These are phyloP conservation scores for Embidobia sp. DNA, from an alignment of 2,888 invertebrate genomes.

Conservation along the genomic window DNA sequence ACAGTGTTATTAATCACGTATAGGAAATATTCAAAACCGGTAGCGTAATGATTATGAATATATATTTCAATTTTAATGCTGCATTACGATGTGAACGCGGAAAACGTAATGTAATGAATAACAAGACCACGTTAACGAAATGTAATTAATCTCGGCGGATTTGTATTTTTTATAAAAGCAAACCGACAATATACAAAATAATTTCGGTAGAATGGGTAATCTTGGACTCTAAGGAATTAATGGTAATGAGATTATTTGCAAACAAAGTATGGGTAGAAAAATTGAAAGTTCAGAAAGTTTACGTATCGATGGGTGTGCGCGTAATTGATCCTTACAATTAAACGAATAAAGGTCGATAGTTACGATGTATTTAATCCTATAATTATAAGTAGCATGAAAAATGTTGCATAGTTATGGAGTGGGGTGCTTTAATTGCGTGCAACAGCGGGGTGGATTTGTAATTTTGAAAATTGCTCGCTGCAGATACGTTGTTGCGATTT, in stretches of 20 bases:
- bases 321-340: constrained; percentile 1
- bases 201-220: too few relatives aligned
- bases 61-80: constrained; percentile 9
- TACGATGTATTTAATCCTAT: background rate
- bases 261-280: background rate
- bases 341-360: background rate
- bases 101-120: constrained; percentile 2
- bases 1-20: constrained; percentile 24
- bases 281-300: background rate
- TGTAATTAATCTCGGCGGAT: constrained; percentile 1
- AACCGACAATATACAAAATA: too few relatives aligned
- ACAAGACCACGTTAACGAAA: background rate
- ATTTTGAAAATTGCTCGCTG: constrained; percentile 23
- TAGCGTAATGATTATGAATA: constrained; percentile 10
- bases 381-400: constrained; percentile 7
- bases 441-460: constrained; percentile 11
- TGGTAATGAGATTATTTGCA: background rate
- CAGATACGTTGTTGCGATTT: constrained; percentile 8
- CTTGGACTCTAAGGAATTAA: too few relatives aligned
- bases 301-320: too few relatives aligned
- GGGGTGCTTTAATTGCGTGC: constrained; percentile 14
- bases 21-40: constrained; percentile 29
- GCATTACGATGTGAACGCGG: background rate
- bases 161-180: too few relatives aligned
- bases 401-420: constrained; percentile 9